Percentiles rank a stretch among this genome's conserved stretches.
These are phyloP conservation scores for Eubasilissa regina DNA, from an alignment of 1,140 invertebrate genomes.

Conservation along the genomic window DNA sequence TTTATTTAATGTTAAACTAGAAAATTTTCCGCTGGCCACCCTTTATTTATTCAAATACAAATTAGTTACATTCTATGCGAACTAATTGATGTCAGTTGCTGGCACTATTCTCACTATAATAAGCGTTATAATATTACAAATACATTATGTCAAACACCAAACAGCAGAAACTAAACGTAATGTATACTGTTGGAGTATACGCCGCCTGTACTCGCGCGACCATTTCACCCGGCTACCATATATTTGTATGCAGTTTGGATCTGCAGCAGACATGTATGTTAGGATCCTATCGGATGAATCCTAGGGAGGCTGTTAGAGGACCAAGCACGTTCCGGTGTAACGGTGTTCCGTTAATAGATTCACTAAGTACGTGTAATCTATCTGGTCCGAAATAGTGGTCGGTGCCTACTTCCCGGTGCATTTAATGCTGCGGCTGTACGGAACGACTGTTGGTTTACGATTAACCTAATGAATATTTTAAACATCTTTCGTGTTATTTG, in stretches of 20 bases:
- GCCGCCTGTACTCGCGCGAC: neutral
- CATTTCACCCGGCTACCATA: slow-evolving; percentile 3
- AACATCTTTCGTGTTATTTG: too few relatives aligned
- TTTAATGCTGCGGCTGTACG: neutral
- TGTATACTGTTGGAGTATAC: too few relatives aligned
- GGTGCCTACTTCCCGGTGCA: slow-evolving; percentile 4
- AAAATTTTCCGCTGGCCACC: too few relatives aligned
- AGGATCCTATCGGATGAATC: slow-evolving; percentile 27
- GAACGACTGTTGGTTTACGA: neutral
- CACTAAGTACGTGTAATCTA: slow-evolving; percentile 47
- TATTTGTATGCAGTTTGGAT: slow-evolving; percentile 16
- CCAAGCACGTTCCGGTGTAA: slow-evolving; percentile 37
- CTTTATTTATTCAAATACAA: too few relatives aligned
- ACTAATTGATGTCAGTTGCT: too few relatives aligned
- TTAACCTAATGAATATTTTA: neutral
- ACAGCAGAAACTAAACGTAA: too few relatives aligned
- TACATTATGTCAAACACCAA: too few relatives aligned
- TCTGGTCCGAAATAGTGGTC: slow-evolving; percentile 16
- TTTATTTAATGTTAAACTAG: too few relatives aligned
- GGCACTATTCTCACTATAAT: too few relatives aligned
- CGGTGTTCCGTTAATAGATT: slow-evolving; percentile 45
- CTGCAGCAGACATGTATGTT: neutral
- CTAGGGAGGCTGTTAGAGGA: neutral
- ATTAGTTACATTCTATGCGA: too few relatives aligned
- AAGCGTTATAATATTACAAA: too few relatives aligned